A percentile compares a stretch with the other conserved stretches of the same genome.
Conservation (phyloP, 1,140 invertebrate genomes). For the Pseudomyrmex concolor region DNA sequence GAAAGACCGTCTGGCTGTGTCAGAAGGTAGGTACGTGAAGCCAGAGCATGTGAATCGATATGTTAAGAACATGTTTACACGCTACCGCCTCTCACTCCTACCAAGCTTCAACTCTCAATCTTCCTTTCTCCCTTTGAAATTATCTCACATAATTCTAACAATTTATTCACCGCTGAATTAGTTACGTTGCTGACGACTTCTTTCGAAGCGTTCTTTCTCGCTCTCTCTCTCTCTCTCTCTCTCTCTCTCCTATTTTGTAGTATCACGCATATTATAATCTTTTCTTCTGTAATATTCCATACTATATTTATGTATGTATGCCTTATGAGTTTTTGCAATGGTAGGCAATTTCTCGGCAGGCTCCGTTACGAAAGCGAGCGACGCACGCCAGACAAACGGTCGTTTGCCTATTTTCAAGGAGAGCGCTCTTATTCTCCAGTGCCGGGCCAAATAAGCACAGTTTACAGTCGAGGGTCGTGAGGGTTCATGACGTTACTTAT, state of each 20-base stretch:
- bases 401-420: slow-evolving; percentile 61
- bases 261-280: background rate
- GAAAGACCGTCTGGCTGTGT: slow-evolving; percentile 73
- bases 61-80: slow-evolving; percentile 77
- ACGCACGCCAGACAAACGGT: slow-evolving; percentile 77
- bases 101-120: slow-evolving; percentile 22
- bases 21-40: slow-evolving; percentile 55
- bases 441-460: slow-evolving; percentile 79
- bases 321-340: background rate
- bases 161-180: background rate
- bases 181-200: background rate
- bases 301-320: background rate
- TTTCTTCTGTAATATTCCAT: background rate
- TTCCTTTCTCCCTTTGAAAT: background rate
- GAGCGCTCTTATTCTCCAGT: slow-evolving; percentile 18
- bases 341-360: slow-evolving; percentile 20
- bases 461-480: slow-evolving; percentile 75
- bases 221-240: too few species aligned
- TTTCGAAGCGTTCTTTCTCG: too few species aligned
- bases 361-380: slow-evolving; percentile 20
- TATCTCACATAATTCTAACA: slow-evolving; percentile 26
- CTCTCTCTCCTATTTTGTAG: background rate
- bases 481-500: slow-evolving; percentile 80
- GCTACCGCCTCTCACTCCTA: slow-evolving; percentile 70
- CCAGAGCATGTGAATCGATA: slow-evolving; percentile 69